Base-by-base conservation (phyloP, 2,888 invertebrate genomes). In the Orchestes rusci region DNA sequence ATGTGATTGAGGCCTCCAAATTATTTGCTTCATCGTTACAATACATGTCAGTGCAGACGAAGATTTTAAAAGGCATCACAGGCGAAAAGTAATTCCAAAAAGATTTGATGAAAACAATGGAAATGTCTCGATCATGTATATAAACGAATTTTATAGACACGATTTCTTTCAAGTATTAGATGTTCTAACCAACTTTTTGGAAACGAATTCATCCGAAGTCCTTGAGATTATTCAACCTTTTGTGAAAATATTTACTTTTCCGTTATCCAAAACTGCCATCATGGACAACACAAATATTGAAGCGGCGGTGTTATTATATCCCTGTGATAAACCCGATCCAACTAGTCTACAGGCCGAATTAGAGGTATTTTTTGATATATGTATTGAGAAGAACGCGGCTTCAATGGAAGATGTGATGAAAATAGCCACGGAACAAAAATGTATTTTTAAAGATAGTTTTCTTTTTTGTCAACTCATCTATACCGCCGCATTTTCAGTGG, bases 31-130 rank as follows among this genome's bases (percentile, higher is more conserved):
- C n/a, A n/a, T n/a, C n/a, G n/a, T 23, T 19, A 37, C 12, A 10
- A 4, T n/a, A 8, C 20, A 15, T 12, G 23, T 36, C n/a, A 12
- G 12, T 15, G 20, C 20, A 12, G 36, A 36, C n/a, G 20, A 19
- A 3, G 36, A 36, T 23, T 36, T 36, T 36, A n/a, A 28, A 16
- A 37, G 16, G 16, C 15, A 27, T 37, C 37, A 36, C 17, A 10
- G 27, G 13, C 17, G 37, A 17, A 23, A 28, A 8, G 15, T 37
- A 37, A 37, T 15, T 4, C 16, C 16, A 10, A 37, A 16, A 17
- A 13, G 37, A n/a, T 27, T 37, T 10, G 37, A 37, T 37, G 27
- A 20, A 5, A 15, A 28, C 12, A 13, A 13, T 4, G 16, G 28
- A 23, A 37, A 23, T 27, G 8, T 15, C 8, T 8, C 23, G n/a